These are phyloP conservation scores for Cenopis cana DNA, from an alignment of 2,888 invertebrate species.

Conservation along the genomic window DNA sequence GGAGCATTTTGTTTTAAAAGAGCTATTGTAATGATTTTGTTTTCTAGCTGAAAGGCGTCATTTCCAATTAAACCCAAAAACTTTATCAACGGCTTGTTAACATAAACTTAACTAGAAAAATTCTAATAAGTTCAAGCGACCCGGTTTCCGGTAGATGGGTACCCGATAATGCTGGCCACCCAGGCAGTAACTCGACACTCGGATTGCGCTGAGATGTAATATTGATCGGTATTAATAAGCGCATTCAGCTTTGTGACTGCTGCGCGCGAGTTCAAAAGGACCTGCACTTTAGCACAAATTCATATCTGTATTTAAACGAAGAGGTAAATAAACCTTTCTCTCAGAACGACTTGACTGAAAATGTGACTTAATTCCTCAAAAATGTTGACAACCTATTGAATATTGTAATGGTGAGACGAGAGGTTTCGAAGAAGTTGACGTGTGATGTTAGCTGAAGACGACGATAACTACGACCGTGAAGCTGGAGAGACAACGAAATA, in stretches of 20 bases:
- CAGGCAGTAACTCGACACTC: conserved; percentile 75
- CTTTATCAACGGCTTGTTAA: conserved; percentile 2
- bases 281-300: conserved; percentile 1
- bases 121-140: conserved; percentile 5
- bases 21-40: not conserved
- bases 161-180: conserved; percentile 64
- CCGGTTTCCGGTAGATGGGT: conserved; percentile 35
- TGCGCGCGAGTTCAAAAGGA: conserved; percentile 20
- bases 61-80: not conserved
- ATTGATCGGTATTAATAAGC: conserved; percentile 43
- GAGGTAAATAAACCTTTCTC: not conserved
- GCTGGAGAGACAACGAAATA: not conserved
- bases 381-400: too few relatives aligned
- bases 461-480: not conserved
- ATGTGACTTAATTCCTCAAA: too few relatives aligned
- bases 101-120: not conserved
- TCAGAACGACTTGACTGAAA: not conserved
- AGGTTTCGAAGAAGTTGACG: too few relatives aligned
- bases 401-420: too few relatives aligned
- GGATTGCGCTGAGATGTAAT: conserved; percentile 58
- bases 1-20: not conserved
- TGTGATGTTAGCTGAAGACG: too few relatives aligned
- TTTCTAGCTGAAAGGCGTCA: not conserved
- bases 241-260: conserved; percentile 8
- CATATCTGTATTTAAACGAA: too few relatives aligned